A percentile compares a stretch with the other conserved stretches of the same genome.
Evolutionary conservation across 2,113 vertebrate species (phyloP).

Genomic region (Drymodes brunneopygia): DNA sequence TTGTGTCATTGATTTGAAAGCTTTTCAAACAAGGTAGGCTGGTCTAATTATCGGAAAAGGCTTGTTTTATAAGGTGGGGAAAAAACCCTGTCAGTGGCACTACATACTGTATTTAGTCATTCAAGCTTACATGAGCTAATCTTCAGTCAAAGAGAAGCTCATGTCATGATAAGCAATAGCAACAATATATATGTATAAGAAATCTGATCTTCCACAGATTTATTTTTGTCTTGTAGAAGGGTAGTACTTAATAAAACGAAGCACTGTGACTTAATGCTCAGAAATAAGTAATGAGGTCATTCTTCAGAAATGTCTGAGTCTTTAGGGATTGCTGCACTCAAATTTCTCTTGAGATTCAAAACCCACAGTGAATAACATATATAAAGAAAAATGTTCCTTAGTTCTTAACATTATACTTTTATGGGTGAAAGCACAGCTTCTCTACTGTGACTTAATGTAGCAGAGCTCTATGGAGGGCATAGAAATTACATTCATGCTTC

Average conservation of each 20-base stretch:
- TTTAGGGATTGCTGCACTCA: not conserved
- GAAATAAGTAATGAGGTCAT: not conserved
- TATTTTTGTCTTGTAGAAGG: not conserved
- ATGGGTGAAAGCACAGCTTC: not conserved
- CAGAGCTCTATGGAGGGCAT: not conserved
- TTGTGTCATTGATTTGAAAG: not conserved
- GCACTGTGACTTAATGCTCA: not conserved
- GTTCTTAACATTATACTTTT: not conserved
- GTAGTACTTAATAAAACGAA: not conserved
- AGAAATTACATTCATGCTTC: not conserved
- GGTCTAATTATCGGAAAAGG: not conserved
- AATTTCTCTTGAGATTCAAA: not conserved
- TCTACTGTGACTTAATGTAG: not conserved
- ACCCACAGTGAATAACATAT: not conserved
- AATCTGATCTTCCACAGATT: not conserved
- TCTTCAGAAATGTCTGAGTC: not conserved
- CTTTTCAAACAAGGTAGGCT: not conserved
- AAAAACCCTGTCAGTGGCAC: not conserved
- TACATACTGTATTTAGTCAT: not conserved
- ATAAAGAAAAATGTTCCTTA: not conserved
- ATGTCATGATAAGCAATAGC: not conserved
- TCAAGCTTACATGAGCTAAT: not conserved
- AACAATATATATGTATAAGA: not conserved
- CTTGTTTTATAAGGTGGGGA: not conserved
- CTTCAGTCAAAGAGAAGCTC: not conserved